Base-by-base conservation (phyloP, 2,888 invertebrate genomes). In the Malthinus seriepunctatus region DNA sequence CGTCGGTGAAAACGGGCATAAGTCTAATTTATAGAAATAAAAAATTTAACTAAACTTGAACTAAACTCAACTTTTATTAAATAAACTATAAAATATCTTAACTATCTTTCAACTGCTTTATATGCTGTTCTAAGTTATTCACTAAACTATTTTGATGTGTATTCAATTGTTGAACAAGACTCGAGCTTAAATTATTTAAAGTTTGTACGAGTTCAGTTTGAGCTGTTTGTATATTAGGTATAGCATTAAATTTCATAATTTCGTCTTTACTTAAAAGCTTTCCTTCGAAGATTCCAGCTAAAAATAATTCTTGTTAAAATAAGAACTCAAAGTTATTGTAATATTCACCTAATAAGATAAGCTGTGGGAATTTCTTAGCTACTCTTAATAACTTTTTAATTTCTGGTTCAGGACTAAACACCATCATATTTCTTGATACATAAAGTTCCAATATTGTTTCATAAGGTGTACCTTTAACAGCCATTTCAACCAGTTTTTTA, bases 281-380 rank as follows among this genome's bases (percentile, higher is more conserved):
- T 45, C 87, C 86, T 69, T 93, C 86, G 49, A 89, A 82, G 60
- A 92, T 86, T n/a, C 87, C 92, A 74, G 86, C 89, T 89, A 77
- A 66, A 78, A 79, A 11, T 34, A 51, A 31, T 35, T 2, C 4
- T n/a, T 6, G 1, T 14, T 15, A 56, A 48, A 32, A 9, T 50
- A 1, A 45, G 14, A n/a, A 7, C 9, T 9, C 23, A 8, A 1
- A 49, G 5, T 38, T 32, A 8, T 15, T 11, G 8, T 31, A 35
- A 35, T 32, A 71, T 74, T 71, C 76, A 84, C 90, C 90, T 76
- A 93, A 75, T 12, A 93, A 78, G 64, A 88, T 75, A 69, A 90
- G 78, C 72, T 90, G 87, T 1, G 90, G 90, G 62, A 86, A 82
- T 72, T 88, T 91, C 59, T 86, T 90, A 4, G 87, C 74, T 38